Conservation (phyloP, 2,888 invertebrate genomes). For the Hedya salicella region DNA sequence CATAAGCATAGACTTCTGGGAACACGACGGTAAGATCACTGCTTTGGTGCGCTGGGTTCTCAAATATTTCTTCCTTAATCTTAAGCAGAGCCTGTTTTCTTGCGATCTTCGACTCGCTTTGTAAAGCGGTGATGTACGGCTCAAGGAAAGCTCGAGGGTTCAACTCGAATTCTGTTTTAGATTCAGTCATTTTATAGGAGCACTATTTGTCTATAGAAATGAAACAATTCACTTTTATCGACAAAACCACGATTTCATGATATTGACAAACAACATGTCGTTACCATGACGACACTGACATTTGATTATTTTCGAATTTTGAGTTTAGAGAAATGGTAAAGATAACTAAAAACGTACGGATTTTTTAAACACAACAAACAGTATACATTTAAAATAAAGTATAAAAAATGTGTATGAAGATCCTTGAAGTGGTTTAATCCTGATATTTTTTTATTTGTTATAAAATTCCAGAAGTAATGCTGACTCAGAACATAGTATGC, state of each 20-base stretch:
- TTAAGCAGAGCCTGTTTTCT: slow-evolving; percentile 84
- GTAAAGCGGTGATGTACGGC: slow-evolving; percentile 72
- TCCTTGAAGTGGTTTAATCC: too few relatives aligned
- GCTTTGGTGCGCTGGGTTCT: slow-evolving; percentile 64
- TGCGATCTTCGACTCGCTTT: slow-evolving; percentile 85
- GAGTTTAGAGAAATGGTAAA: not conserved
- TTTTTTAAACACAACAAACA: not conserved
- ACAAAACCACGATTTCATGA: slow-evolving; percentile 39
- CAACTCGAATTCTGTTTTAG: slow-evolving; percentile 60
- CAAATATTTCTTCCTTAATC: slow-evolving; percentile 79
- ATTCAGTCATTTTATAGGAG: slow-evolving; percentile 59
- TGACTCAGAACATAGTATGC: slow-evolving; percentile 12
- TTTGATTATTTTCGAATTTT: slow-evolving; percentile 14
- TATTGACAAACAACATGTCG: slow-evolving; percentile 65
- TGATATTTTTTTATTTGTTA: too few relatives aligned
- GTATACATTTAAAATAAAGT: not conserved
- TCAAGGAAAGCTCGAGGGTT: slow-evolving; percentile 70
- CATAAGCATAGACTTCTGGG: slow-evolving; percentile 72
- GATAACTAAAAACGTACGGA: not conserved
- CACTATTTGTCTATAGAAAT: not conserved
- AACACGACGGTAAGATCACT: slow-evolving; percentile 70
- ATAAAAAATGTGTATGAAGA: too few relatives aligned
- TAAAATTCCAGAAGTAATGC: too few relatives aligned
- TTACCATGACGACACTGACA: slow-evolving; percentile 63
- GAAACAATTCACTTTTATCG: slow-evolving; percentile 36